Base-by-base conservation (phyloP, 2,113 vertebrate species). In the Varanus salvator region DNA sequence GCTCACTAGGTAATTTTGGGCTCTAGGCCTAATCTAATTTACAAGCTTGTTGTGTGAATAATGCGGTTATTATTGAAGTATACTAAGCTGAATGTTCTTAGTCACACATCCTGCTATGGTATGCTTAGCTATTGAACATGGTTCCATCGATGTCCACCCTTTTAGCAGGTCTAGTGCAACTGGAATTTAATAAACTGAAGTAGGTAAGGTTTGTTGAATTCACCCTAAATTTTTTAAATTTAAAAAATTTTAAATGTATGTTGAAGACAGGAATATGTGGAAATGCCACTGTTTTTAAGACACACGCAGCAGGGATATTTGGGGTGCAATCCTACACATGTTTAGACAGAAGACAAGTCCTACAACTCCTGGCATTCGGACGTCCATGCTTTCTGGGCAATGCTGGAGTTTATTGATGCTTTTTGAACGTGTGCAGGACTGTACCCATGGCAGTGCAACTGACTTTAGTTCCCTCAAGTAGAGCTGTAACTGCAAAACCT, bases 131-230 rank as follows among this genome's bases (percentile, higher is more conserved):
- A 27, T 80, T 86, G 89, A 89, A 68, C 92, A 94, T 93, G 94
- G 82, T 93, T 94, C 69, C 71, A 84, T 80, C 74, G 0, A 27
- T 27, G n/a, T 21, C 38, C 54, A 69, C 87, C 91, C 25, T 81
- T 89, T 72, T 90, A 88, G 72, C 92, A 87, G 85, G 78, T 71
- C 2, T 0, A 89, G 69, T 80, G 8, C 84, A 57, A 81, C 90
- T 93, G 81, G 89, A 78, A 89, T 34, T 91, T 86, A 88, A 95
- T 90, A 86, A 87, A 66, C 64, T 66, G 66, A 83, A 25, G n/a
- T 21, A 66, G 57, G 57, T 64, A 60, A 14, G 6, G 34, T 21
- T 66, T 38, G n/a, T 15, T 81, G 80, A 38, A 66, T 38, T 66
- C 31, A 66, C n/a, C 25, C 23, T 25, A 66, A 44, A 44, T 44